Base-by-base conservation (phyloP, 2,888 invertebrate genomes). In the Trichacis sp. region DNA sequence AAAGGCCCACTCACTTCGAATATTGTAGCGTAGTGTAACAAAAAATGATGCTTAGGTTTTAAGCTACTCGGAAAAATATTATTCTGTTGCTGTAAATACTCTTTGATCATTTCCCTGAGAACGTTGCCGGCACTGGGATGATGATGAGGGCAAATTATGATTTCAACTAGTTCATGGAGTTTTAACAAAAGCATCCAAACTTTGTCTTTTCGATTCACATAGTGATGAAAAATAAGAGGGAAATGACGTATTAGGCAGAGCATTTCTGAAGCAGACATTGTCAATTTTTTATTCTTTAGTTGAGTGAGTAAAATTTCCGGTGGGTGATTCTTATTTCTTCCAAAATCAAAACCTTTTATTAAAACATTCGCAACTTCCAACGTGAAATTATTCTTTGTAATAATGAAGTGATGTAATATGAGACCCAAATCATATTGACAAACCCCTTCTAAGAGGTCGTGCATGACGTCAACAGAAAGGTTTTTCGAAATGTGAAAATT, bases 331-430 rank as follows among this genome's bases (percentile, higher is more conserved):
- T 24, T 3, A 36, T 42, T 45, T 33, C 52, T 20, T 6, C 64
- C 59, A 45, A 64, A 67, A 49, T 67, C 46, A 53, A 69, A 64
- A 47, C 40, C 52, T 12, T 40, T 50, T 19, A 69, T 52, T 61
- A 45, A 36, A 36, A 56, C 60, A 51, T 64, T 63, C 45, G 55
- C 47, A 46, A 47, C 48, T 52, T 59, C 30, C 8, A 63, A 55
- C 33, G 46, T 33, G 38, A 63, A 66, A 30, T 60, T 64, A 20
- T 62, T 54, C 20, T 53, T 17, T n/a, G 15, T 12, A 45, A 70
- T 33, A 24, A 24, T 24, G 17, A 59, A 68, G 15, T 60, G 20
- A 36, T 67, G 47, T 17, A 65, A 30, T 14, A 70, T 60, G 11
- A 56, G 14, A 6, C 52, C 52, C 46, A 65, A 38, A 29, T 62